Evolutionary conservation across 2,113 vertebrate species (phyloP), one percentile per base, ranked within the genome.

Genomic region (Amia ocellicauda): DNA sequence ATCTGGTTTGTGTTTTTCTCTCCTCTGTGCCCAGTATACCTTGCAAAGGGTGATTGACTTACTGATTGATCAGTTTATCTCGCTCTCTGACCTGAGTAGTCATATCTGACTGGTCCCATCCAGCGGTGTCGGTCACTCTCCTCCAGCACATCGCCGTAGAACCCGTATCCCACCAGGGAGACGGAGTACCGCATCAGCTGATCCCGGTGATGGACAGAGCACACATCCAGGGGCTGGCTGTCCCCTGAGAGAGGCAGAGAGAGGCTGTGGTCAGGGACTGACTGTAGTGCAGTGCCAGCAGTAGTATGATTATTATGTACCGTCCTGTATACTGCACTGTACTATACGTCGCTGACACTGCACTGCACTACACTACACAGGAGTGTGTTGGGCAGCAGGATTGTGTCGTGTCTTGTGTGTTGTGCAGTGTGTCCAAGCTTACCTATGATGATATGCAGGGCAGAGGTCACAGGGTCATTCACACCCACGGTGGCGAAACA

Each of bases 201-300:
- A 7, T 76, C 75, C 0, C 65, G 50, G 22, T 92, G 79, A 62
- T 90, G 83, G 29, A 91, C 87, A 27, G 88, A 88, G 64, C 89
- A 90, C 20, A 93, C 91, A n/a, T 93, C 91, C 74, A 93, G 65
- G 53, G 91, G 88, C 76, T 93, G 91, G 43, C 86, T 90, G 74
- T 93, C 91, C 70, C 91, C 91, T 93, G 74, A n/a, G 64, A 40
- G 14, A 62, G 56, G 56, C 47, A 16, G 47, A 50, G 20, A 16
- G 47, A 11, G 47, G 4, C 47, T 11, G 7, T n/a, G 47, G 2
- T 7, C 47, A 17, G 2, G 7, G 47, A 36, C 11, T 36, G 31
- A 36, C n/a, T n/a, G n/a, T n/a, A n/a, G n/a, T n/a, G n/a, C n/a
- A n/a, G n/a, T n/a, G 31, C 31, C 5, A 36, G 31, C 31, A 1